phyloP scores from a whole-genome alignment of 2,888 invertebrate genomes.

The Perithous albicinctus region DNA sequence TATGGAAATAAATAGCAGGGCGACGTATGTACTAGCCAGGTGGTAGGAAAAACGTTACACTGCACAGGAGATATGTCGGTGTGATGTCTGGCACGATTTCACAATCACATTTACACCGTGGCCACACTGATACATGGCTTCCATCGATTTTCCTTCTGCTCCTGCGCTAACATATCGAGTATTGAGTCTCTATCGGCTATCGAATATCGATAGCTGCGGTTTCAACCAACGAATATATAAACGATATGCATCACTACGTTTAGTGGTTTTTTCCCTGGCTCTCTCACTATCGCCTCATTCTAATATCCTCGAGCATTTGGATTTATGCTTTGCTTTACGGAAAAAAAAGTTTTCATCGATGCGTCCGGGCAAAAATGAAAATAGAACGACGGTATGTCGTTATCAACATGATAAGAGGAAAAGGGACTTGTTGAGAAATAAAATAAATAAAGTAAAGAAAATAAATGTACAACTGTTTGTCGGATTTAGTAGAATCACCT shows the following conservation, averaged over 20 bases:
- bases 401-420: not conserved
- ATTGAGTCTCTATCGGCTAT: slow-evolving; percentile 63
- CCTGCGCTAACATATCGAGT: slow-evolving; percentile 51
- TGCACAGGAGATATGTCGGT: slow-evolving; percentile 59
- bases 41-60: slow-evolving; percentile 47
- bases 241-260: slow-evolving; percentile 44
- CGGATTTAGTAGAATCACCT: not conserved
- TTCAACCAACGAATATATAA: slow-evolving; percentile 63
- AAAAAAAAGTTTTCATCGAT: slow-evolving; percentile 54
- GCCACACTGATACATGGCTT: slow-evolving; percentile 47
- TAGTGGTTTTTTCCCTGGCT: slow-evolving; percentile 19
- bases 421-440: too few relatives aligned
- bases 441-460: too few relatives aligned
- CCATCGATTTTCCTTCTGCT: slow-evolving; percentile 62
- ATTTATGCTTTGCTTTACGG: slow-evolving; percentile 31
- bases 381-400: not conserved
- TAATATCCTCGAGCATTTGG: slow-evolving; percentile 28
- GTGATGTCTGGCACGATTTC: slow-evolving; percentile 65
- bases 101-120: slow-evolving; percentile 54
- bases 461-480: not conserved
- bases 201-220: slow-evolving; percentile 67
- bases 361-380: slow-evolving; percentile 45
- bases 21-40: slow-evolving; percentile 38
- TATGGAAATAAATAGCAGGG: slow-evolving; percentile 49
- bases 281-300: slow-evolving; percentile 9